Percentiles rank a stretch among this genome's conserved stretches.
Evolutionary conservation across 2,113 vertebrate species (phyloP).

Genomic region (Orientallactaga bullata): DNA sequence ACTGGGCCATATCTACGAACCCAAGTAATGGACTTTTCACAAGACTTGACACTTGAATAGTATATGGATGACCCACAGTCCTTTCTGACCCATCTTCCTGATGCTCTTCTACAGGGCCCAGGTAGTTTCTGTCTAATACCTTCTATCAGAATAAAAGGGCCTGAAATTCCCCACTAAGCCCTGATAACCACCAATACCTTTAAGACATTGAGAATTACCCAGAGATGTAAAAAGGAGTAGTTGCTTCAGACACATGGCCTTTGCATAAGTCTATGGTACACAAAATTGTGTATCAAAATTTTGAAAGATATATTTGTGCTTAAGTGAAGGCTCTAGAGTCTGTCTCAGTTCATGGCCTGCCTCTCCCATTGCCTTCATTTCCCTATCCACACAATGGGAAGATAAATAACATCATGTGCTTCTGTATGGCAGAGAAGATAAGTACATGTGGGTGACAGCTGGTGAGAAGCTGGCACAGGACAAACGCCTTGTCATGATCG

Average conservation of each 20-base stretch:
- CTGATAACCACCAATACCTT: no score
- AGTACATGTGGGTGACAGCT: no score
- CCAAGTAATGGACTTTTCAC: no score
- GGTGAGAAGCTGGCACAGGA: no score
- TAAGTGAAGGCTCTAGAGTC: no score
- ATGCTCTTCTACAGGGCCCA: neutral
- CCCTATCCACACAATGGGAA: neutral
- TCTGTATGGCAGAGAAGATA: neutral
- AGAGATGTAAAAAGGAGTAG: fast-evolving
- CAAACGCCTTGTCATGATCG: neutral
- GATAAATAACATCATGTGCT: no score
- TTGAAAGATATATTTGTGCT: fast-evolving
- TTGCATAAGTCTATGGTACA: fast-evolving
- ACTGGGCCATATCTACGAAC: no score
- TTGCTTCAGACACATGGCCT: fast-evolving
- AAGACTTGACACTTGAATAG: no score
- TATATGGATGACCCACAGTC: neutral
- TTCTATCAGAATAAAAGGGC: no score
- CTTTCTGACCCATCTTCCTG: neutral
- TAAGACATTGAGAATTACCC: neutral
- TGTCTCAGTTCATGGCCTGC: neutral
- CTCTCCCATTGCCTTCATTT: neutral
- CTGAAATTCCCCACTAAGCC: no score
- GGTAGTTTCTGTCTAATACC: no score
- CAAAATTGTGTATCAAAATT: fast-evolving